Evolutionary conservation across 2,888 invertebrate species (phyloP).

Genomic region (Clistopyga incitator): DNA sequence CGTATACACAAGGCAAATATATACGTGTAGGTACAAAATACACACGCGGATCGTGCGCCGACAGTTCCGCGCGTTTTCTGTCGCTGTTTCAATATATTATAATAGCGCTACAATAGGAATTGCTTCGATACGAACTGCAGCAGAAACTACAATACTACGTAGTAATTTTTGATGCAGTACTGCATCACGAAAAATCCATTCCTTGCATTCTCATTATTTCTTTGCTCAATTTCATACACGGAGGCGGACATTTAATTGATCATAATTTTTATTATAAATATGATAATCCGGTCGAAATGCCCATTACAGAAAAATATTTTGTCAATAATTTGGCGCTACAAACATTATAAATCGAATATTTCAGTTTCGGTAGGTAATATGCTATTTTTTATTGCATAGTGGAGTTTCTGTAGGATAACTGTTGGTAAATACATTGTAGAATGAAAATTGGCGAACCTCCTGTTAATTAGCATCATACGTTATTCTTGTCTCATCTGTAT

Average conservation of each 20-base stretch:
- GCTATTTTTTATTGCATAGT: no score
- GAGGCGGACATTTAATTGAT: no score
- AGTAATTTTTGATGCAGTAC: no score
- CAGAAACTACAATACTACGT: neutral
- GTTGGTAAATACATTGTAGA: conserved; percentile 13
- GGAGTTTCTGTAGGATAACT: neutral
- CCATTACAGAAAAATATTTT: no score
- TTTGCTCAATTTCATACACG: no score
- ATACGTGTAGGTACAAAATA: neutral
- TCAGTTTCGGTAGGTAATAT: no score
- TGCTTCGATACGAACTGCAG: neutral
- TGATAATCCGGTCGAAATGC: no score
- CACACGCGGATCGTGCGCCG: neutral
- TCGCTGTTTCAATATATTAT: conserved; percentile 1
- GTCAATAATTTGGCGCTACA: no score
- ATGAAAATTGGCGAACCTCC: conserved; percentile 56
- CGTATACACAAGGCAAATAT: conserved; percentile 31
- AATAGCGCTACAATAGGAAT: conserved; percentile 6
- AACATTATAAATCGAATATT: no score
- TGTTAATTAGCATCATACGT: conserved; percentile 47
- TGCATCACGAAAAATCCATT: neutral
- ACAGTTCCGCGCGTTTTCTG: neutral
- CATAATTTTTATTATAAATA: no score
- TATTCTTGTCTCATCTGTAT: conserved; percentile 19
- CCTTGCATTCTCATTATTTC: no score